Percentiles rank a stretch among this genome's conserved stretches.
phyloP scores from a whole-genome alignment of 2,797 vertebrate species.

The Pangasius djambal region DNA sequence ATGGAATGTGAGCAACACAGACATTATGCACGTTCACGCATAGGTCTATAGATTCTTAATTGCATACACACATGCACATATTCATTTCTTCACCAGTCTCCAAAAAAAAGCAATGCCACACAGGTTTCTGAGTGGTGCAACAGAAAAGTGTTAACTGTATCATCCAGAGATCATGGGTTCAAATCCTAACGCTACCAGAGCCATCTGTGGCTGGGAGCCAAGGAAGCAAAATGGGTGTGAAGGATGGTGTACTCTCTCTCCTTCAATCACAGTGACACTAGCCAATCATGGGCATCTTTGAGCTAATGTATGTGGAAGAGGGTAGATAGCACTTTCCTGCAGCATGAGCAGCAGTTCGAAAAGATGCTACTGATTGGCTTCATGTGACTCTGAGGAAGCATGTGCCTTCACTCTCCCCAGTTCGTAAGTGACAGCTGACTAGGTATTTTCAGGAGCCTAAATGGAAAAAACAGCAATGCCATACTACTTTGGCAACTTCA shows the following conservation, averaged over 20 bases:
- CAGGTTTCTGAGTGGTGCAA: background rate
- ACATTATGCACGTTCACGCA: background rate
- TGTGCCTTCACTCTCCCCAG: background rate
- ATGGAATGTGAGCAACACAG: slow-evolving; percentile 8
- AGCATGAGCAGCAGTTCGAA: background rate
- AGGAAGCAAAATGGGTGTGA: background rate
- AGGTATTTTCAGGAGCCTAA: background rate
- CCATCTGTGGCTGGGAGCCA: background rate
- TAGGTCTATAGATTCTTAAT: background rate
- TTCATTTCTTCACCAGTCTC: background rate
- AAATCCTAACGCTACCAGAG: background rate
- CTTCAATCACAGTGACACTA: background rate
- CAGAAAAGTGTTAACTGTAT: fast-evolving
- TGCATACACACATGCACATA: background rate
- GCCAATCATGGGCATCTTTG: background rate
- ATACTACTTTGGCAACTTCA: background rate
- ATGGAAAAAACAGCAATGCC: background rate
- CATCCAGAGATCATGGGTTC: background rate
- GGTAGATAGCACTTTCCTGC: background rate
- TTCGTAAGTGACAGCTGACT: background rate
- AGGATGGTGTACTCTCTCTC: background rate
- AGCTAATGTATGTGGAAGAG: background rate
- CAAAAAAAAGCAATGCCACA: background rate
- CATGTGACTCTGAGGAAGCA: background rate
- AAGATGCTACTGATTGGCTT: background rate